Percentiles rank a stretch among this genome's conserved stretches.
Evolutionary conservation across 2,888 invertebrate genomes (phyloP).

Genomic region (Sesia apiformis): DNA sequence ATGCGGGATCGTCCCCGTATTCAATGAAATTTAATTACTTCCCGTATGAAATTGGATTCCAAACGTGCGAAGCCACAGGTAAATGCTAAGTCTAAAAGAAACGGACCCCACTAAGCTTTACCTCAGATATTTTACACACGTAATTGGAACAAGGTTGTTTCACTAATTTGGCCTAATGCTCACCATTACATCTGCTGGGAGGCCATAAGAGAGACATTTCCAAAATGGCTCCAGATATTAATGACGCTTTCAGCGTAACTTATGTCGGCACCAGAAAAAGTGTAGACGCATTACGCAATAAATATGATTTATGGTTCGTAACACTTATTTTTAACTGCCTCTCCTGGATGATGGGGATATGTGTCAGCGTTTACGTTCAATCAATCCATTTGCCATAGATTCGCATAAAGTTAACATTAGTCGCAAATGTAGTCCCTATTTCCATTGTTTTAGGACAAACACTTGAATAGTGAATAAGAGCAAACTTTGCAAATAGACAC

Average conservation of each 20-base stretch:
- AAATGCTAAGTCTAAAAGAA: too few relatives aligned
- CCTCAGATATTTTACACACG: neutral
- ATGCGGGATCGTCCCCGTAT: too few relatives aligned
- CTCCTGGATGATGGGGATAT: neutral
- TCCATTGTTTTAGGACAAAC: too few relatives aligned
- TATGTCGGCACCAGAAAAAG: conserved; percentile 9
- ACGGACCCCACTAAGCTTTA: too few relatives aligned
- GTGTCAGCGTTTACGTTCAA: neutral
- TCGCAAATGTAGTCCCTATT: too few relatives aligned
- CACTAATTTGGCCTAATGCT: conserved; percentile 6
- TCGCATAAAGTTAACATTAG: neutral
- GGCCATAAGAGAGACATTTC: conserved; percentile 14
- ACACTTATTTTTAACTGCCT: conserved; percentile 1
- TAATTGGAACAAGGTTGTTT: neutral
- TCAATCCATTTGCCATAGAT: neutral
- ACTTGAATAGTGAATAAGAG: too few relatives aligned
- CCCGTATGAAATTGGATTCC: too few relatives aligned
- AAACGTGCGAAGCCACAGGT: too few relatives aligned
- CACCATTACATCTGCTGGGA: conserved; percentile 2
- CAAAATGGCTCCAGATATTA: conserved; percentile 25
- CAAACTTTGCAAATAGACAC: too few relatives aligned
- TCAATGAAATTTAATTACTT: too few relatives aligned
- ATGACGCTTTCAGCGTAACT: conserved; percentile 27
- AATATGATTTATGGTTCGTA: conserved; percentile 6
- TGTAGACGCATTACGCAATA: conserved; percentile 4